phyloP scores from a whole-genome alignment of 2,888 invertebrate genomes.

The Biston stratarius region DNA sequence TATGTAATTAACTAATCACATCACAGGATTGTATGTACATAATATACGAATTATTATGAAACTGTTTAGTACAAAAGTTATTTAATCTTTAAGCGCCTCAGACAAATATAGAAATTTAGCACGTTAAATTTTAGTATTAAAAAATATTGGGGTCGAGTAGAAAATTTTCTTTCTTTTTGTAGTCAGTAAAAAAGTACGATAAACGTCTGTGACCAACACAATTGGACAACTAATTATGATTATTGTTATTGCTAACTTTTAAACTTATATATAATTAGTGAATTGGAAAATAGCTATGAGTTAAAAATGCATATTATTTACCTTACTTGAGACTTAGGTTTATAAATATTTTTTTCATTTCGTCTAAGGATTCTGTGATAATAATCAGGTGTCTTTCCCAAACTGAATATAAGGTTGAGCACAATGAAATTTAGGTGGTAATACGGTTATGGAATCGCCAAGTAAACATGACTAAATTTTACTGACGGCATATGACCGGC shows the following conservation, averaged over 20 bases:
- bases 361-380: too few relatives aligned
- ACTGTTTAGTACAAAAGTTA: conserved; percentile 14
- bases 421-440: neutral
- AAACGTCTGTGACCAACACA: neutral
- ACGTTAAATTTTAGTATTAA: too few relatives aligned
- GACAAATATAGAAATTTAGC: neutral
- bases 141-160: too few relatives aligned
- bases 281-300: neutral
- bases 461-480: too few relatives aligned
- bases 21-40: conserved; percentile 6
- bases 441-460: too few relatives aligned
- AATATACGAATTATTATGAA: conserved; percentile 10
- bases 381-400: too few relatives aligned
- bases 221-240: neutral
- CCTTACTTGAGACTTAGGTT: neutral
- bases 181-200: too few relatives aligned
- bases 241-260: neutral
- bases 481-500: neutral
- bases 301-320: neutral
- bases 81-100: neutral
- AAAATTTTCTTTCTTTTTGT: too few relatives aligned
- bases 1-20: conserved; percentile 9
- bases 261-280: too few relatives aligned
- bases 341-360: neutral
- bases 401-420: neutral